Base-by-base conservation (phyloP, 1,140 invertebrate species). In the Cecropterus lyciades region DNA sequence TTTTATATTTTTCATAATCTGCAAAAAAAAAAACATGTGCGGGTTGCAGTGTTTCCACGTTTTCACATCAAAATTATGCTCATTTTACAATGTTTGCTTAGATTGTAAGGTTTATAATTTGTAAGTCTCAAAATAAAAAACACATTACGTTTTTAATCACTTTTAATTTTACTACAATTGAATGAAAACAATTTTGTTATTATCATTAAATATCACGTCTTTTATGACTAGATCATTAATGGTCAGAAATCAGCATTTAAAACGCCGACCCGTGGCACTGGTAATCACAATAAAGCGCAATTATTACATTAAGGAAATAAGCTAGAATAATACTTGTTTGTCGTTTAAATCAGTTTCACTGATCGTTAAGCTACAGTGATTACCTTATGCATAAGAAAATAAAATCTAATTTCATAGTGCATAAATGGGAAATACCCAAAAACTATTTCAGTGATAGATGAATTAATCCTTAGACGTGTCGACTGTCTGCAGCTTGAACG, bases 401-500 rank as follows among this genome's bases (percentile, higher is more conserved):
- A 10, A 67, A 45, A 43, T 51, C 17, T 57, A 33, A 46, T 16
- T 17, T 27, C 33, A 46, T 59, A 46, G 42, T 60, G 56, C 51
- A n/a, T n/a, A n/a, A 40, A 17, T 40, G 27, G 13, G 24, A 52
- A 14, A 30, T 15, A 33, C 27, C 14, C 40, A 11, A 43, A 8
- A 33, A 33, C 27, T 15, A 11, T 10, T 24, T 4, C 3, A 30
- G 3, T 15, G 49, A 2, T 15, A 33, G 10, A 10, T 20, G 10
- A 48, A 62, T 62, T 17, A 62, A n/a, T 62, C 11, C 10, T 62
- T 51, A 10, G 59, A 63, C 7, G 33, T 51, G 48, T 63, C 59
- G 4, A 17, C 51, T 7, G 46, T 46, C 30, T 46, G 48, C 17
- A 80, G 45, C 65, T 82, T 79, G 63, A 92, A 93, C 10, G 94